Evolutionary conservation across 2,888 invertebrate species (phyloP), one percentile per base, ranked within the genome.

Genomic region (Ophion slaviceki): DNA sequence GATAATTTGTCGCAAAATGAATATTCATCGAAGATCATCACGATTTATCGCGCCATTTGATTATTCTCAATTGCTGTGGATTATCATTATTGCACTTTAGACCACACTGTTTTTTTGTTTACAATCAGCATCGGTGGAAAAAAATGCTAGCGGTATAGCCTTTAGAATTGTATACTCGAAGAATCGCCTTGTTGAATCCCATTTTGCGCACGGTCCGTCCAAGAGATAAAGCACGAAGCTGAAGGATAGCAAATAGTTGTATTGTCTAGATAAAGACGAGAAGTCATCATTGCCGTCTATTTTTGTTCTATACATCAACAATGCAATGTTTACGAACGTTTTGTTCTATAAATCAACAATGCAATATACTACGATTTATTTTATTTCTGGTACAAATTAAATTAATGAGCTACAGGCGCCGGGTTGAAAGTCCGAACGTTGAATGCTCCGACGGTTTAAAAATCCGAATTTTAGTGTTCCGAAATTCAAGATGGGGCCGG

Each of bases 191-290:
- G 66, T 74, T 45, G 24, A 45, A 62, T 68, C 47, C 45, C 61
- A 57, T 68, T 80, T 86, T 68, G 74, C 86, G 64, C 79, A 61
- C 82, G 85, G 64, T 76, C 76, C 53, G 47, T 24, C 53, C 47
- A 32, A 40, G 17, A 66, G 86, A 83, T 83, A 80, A 83, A 80
- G 78, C 28, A 59, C 66, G 28, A 62, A 68, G 45, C 45, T n/a
- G 64, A 24, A 24, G 70, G 70, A 86, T 81, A 70, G 14, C 28
- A 78, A 80, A 77, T 72, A 72, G 71, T 77, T 57, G 45, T 59
- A 74, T 70, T 32, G 53, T 36, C n/a, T 68, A 47, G 83, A 86
- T 83, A 80, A 86, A 70, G 28, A 11, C 64, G 20, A 24, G 81
- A 71, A 47, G 36, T 57, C 62, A 59, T 20, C 62, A 57, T 80